phyloP scores from a whole-genome alignment of 2,797 vertebrate genomes.

The Cirrhinus mrigala region DNA sequence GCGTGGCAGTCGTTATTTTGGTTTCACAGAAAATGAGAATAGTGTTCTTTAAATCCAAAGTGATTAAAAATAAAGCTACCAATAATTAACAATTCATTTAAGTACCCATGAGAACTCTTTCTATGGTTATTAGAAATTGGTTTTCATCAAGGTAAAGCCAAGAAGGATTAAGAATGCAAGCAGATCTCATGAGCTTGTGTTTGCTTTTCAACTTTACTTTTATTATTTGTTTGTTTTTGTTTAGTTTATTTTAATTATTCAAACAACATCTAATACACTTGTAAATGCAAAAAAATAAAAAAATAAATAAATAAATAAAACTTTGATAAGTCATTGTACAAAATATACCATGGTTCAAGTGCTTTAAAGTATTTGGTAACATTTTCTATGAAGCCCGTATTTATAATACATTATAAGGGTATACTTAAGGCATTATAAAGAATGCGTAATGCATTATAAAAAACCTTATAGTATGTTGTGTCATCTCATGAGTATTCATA shows the following conservation, averaged over 20 bases:
- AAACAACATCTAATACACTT: neutral
- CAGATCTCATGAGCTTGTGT: neutral
- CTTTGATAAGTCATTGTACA: too few relatives aligned
- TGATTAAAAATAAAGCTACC: neutral
- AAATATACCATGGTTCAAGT: too few relatives aligned
- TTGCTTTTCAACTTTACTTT: neutral
- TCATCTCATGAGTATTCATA: too few relatives aligned
- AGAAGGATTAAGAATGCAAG: neutral
- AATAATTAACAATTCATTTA: neutral
- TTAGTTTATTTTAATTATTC: neutral
- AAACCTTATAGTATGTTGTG: too few relatives aligned
- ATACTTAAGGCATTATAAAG: too few relatives aligned
- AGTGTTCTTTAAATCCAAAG: neutral
- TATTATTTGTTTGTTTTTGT: neutral
- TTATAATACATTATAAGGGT: too few relatives aligned
- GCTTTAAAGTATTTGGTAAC: too few relatives aligned
- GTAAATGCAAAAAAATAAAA: too few relatives aligned
- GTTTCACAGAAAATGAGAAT: neutral
- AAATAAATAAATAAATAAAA: too few relatives aligned
- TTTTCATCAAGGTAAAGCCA: neutral
- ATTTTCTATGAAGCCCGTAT: too few relatives aligned
- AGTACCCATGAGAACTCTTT: neutral
- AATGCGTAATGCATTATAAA: too few relatives aligned
- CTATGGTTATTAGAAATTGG: neutral
- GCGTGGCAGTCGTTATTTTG: neutral